Percentiles rank a stretch among this genome's conserved stretches.
These are phyloP conservation scores for Chironomus striatipennis DNA, from an alignment of 1,140 invertebrate genomes.

Conservation along the genomic window DNA sequence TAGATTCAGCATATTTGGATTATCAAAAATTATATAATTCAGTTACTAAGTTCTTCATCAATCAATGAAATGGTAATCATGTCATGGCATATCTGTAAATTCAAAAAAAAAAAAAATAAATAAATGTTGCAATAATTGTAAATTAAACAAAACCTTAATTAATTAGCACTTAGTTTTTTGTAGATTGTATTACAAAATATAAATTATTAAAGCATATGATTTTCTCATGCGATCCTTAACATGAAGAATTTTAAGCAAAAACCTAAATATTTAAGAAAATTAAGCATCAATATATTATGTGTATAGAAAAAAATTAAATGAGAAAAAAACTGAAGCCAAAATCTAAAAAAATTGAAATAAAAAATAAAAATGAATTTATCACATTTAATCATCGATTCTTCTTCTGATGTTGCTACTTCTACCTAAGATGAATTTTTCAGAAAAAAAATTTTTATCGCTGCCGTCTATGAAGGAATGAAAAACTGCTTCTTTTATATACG, in stretches of 20 bases:
- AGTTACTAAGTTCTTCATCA: too few species aligned
- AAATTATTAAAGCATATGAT: not conserved
- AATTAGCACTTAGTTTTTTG: slow-evolving; percentile 17
- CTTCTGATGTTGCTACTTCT: not conserved
- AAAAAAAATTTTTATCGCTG: not conserved
- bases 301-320: not conserved
- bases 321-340: slow-evolving; percentile 1
- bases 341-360: not conserved
- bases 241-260: too few species aligned
- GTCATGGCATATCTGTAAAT: not conserved
- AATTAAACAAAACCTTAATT: not conserved
- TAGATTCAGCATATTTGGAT: too few species aligned
- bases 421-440: not conserved
- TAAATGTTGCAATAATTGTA: slow-evolving; percentile 22
- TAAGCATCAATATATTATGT: not conserved
- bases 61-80: too few species aligned
- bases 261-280: too few species aligned
- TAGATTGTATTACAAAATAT: not conserved
- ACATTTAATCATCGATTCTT: slow-evolving; percentile 12
- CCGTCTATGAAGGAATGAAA: not conserved
- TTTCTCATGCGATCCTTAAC: too few species aligned
- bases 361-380: slow-evolving; percentile 22
- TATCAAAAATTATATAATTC: too few species aligned
- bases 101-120: not conserved
- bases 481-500: not conserved